These are phyloP conservation scores for Propsilocerus akamusi DNA, from an alignment of 1,140 invertebrate genomes.

Conservation along the genomic window DNA sequence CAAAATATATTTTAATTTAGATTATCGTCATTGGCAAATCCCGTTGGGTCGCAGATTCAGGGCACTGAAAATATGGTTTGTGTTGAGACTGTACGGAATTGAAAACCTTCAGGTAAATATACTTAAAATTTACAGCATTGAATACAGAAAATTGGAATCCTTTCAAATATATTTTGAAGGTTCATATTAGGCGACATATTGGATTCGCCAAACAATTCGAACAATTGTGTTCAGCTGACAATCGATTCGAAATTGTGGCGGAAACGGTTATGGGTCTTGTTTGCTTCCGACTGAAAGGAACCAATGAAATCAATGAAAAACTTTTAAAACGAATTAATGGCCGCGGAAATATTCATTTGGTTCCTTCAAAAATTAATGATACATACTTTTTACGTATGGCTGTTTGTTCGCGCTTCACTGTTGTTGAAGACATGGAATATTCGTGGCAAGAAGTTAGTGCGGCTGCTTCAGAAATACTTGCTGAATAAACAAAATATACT, in stretches of 20 bases:
- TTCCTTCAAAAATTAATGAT: slow-evolving; percentile 73
- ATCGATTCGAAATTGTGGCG: slow-evolving; percentile 69
- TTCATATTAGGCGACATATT: slow-evolving; percentile 67
- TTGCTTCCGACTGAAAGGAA: slow-evolving; percentile 80
- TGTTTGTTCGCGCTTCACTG: slow-evolving; percentile 72
- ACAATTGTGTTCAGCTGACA: slow-evolving; percentile 40
- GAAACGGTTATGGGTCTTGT: slow-evolving; percentile 82
- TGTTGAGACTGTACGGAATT: slow-evolving; percentile 74
- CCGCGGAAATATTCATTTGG: slow-evolving; percentile 82
- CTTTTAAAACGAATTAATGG: slow-evolving; percentile 77
- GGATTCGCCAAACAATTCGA: slow-evolving; percentile 71
- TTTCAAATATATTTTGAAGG: slow-evolving; percentile 11
- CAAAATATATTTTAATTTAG: too few relatives aligned
- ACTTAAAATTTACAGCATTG: background rate
- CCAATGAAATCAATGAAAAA: slow-evolving; percentile 67
- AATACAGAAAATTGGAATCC: background rate
- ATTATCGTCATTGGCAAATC: slow-evolving; percentile 96
- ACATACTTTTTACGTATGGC: slow-evolving; percentile 79
- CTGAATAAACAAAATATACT: slow-evolving; percentile 17
- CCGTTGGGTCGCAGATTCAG: slow-evolving; percentile 87
- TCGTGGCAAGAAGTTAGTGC: slow-evolving; percentile 67
- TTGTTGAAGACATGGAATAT: slow-evolving; percentile 61
- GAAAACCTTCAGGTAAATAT: slow-evolving; percentile 55
- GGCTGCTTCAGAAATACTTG: slow-evolving; percentile 44
- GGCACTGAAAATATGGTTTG: slow-evolving; percentile 93